phyloP scores from a whole-genome alignment of 1,140 invertebrate genomes.

The Aphelenchoides avenae region DNA sequence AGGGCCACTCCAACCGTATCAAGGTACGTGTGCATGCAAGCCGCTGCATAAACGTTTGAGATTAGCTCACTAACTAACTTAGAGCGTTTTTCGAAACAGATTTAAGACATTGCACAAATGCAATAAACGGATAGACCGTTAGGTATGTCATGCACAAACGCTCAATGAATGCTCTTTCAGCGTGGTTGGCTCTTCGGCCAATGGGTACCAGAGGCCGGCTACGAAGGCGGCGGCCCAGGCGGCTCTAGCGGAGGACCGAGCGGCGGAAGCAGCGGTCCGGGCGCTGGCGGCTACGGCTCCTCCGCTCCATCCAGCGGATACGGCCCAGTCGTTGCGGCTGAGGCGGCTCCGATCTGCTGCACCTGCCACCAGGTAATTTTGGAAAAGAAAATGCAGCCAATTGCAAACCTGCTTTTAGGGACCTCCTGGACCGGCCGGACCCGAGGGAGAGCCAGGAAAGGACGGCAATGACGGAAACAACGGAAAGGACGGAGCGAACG shows the following conservation, averaged over 20 bases:
- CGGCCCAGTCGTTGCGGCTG: conserved; percentile 48
- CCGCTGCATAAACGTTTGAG: too few species aligned
- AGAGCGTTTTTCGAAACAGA: too few species aligned
- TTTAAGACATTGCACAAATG: too few species aligned
- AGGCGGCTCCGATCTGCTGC: conserved; percentile 58
- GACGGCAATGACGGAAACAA: conserved; percentile 53
- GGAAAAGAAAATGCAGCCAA: neutral
- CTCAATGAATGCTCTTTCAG: neutral
- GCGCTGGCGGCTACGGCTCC: conserved; percentile 12
- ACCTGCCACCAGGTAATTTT: conserved; percentile 47
- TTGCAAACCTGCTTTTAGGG: conserved; percentile 18
- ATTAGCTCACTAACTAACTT: too few species aligned
- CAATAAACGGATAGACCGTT: too few species aligned
- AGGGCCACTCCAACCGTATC: conserved; percentile 55
- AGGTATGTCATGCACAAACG: too few species aligned
- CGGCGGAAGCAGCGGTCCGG: conserved; percentile 19
- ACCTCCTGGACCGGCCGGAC: conserved; percentile 48
- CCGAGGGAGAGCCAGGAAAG: conserved; percentile 47
- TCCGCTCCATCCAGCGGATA: conserved; percentile 42
- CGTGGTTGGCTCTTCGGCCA: conserved; percentile 59
- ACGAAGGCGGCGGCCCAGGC: conserved; percentile 32
- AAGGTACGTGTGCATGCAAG: too few species aligned
- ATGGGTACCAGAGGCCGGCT: conserved; percentile 56
- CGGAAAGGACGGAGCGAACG: conserved; percentile 54
- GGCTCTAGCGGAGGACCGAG: neutral